phyloP scores from a whole-genome alignment of 2,797 vertebrate species.

The Alcedo atthis region DNA sequence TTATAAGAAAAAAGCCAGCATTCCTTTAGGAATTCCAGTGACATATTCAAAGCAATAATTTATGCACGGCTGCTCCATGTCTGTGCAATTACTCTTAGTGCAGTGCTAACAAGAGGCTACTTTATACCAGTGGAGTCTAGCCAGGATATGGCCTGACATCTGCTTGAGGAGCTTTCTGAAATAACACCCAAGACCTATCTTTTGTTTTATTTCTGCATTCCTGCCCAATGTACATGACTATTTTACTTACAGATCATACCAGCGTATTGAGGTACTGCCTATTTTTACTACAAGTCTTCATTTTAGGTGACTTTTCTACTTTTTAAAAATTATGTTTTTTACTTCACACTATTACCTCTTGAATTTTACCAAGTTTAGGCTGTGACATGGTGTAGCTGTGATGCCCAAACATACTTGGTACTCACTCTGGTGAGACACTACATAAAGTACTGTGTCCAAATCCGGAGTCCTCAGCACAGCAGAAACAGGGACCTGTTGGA shows the following conservation, averaged over 20 bases:
- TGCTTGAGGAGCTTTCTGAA: neutral
- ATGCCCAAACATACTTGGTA: neutral
- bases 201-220: neutral
- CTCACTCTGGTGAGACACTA: neutral
- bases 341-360: neutral
- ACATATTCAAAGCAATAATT: conserved; percentile 39
- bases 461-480: neutral
- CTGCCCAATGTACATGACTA: neutral
- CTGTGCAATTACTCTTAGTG: neutral
- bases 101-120: neutral
- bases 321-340: neutral
- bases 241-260: neutral
- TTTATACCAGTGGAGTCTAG: neutral
- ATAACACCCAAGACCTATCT: neutral
- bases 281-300: neutral
- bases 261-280: neutral
- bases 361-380: neutral
- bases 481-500: neutral
- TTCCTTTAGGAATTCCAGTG: conserved; percentile 36
- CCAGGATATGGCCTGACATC: neutral
- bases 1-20: neutral
- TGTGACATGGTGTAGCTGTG: neutral
- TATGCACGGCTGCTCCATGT: neutral
- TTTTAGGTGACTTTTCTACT: neutral
- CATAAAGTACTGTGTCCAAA: neutral